A percentile compares a stretch with the other conserved stretches of the same genome.
phyloP scores from a whole-genome alignment of 2,113 vertebrate species.

The Poecile atricapillus region DNA sequence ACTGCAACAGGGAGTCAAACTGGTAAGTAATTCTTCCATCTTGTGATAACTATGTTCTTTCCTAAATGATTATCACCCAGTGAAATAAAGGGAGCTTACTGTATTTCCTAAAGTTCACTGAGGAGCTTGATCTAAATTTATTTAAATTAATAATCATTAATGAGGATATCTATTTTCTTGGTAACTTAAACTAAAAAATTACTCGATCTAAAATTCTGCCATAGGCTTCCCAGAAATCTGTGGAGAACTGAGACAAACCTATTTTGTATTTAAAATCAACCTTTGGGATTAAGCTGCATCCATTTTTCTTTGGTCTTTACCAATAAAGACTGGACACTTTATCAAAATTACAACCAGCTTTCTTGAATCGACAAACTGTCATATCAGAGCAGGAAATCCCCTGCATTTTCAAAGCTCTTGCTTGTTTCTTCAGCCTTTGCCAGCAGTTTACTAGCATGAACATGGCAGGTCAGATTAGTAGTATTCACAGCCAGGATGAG shows the following conservation, averaged over 20 bases:
- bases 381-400: neutral
- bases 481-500: neutral
- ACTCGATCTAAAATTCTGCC: neutral
- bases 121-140: neutral
- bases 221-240: neutral
- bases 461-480: neutral
- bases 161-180: neutral
- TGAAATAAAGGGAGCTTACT: neutral
- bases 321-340: neutral
- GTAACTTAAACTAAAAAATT: neutral
- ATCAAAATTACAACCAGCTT: neutral
- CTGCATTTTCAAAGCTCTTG: neutral
- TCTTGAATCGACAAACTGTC: neutral
- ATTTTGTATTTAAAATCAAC: neutral
- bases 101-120: neutral
- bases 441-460: neutral
- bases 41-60: neutral
- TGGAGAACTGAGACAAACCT: neutral
- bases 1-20: neutral
- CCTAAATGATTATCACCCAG: neutral
- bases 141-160: neutral
- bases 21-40: neutral
- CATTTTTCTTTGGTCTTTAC: neutral
- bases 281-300: neutral
- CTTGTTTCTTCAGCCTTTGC: neutral